These are phyloP conservation scores for Balaenoptera acutorostrata DNA, from an alignment of 2,113 vertebrate genomes.

Conservation along the genomic window DNA sequence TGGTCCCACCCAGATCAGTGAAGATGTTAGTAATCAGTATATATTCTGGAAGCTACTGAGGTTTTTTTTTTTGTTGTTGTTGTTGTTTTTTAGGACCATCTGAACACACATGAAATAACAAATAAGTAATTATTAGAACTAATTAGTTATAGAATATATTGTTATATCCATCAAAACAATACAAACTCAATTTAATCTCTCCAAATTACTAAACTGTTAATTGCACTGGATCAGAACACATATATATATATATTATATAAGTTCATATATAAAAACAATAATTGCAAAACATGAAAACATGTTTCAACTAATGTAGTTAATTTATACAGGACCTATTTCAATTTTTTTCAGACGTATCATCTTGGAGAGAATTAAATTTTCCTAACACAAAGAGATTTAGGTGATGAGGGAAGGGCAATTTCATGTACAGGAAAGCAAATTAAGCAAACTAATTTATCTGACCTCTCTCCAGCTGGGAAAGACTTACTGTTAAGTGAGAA, in stretches of 20 bases:
- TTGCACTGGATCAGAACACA: background rate
- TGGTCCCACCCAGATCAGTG: background rate
- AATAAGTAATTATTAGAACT: background rate
- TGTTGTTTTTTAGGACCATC: background rate
- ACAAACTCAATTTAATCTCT: background rate
- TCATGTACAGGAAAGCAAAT: background rate
- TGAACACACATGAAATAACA: background rate
- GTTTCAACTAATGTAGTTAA: background rate
- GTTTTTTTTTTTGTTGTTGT: background rate
- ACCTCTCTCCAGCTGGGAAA: background rate
- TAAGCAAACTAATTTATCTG: background rate
- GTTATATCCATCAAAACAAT: background rate
- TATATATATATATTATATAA: background rate
- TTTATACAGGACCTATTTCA: background rate
- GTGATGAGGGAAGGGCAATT: background rate
- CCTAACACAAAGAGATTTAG: background rate
- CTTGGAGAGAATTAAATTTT: background rate
- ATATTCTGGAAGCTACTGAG: background rate
- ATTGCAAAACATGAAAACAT: background rate
- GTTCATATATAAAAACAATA: background rate
- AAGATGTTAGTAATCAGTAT: background rate
- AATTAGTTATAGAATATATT: background rate
- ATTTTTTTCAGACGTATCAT: background rate
- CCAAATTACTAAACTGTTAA: background rate
- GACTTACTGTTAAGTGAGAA: background rate